phyloP scores from a whole-genome alignment of 2,888 invertebrate genomes.

The Phorcus lineatus region DNA sequence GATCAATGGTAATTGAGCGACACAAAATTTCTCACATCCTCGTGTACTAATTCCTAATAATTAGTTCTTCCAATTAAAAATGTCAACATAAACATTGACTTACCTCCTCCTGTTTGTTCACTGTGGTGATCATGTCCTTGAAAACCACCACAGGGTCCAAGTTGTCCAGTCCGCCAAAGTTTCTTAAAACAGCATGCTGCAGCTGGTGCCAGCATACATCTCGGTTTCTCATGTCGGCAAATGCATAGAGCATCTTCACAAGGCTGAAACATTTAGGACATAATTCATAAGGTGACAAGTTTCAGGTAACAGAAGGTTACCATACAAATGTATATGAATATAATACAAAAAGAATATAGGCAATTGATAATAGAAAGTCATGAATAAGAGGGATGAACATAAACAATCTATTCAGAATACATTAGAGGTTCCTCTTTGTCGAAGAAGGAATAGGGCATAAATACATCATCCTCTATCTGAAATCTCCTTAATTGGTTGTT shows the following conservation, averaged over 20 bases:
- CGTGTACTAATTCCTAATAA: too few species aligned
- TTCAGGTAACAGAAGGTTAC: too few species aligned
- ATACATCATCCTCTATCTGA: too few species aligned
- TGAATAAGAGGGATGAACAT: too few species aligned
- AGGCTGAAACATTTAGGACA: constrained; percentile 44
- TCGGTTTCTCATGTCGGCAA: constrained; percentile 46
- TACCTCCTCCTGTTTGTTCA: constrained; percentile 26
- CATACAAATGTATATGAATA: too few species aligned
- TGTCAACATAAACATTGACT: not conserved
- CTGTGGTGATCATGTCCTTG: constrained; percentile 33
- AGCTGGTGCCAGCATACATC: constrained; percentile 56
- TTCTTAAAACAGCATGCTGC: constrained; percentile 59
- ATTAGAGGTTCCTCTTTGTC: not conserved
- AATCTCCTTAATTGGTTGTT: too few species aligned
- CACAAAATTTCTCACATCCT: too few species aligned
- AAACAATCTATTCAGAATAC: not conserved
- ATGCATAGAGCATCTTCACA: constrained; percentile 65
- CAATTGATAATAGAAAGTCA: too few species aligned
- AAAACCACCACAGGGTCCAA: constrained; percentile 59
- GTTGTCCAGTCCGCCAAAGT: constrained; percentile 68
- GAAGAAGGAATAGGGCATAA: not conserved
- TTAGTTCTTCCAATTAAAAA: too few species aligned
- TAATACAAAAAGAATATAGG: too few species aligned
- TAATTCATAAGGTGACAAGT: too few species aligned
- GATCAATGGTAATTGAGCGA: too few species aligned